Base-by-base conservation (phyloP, 2,797 vertebrate genomes). In the Phoeniculus purpureus region DNA sequence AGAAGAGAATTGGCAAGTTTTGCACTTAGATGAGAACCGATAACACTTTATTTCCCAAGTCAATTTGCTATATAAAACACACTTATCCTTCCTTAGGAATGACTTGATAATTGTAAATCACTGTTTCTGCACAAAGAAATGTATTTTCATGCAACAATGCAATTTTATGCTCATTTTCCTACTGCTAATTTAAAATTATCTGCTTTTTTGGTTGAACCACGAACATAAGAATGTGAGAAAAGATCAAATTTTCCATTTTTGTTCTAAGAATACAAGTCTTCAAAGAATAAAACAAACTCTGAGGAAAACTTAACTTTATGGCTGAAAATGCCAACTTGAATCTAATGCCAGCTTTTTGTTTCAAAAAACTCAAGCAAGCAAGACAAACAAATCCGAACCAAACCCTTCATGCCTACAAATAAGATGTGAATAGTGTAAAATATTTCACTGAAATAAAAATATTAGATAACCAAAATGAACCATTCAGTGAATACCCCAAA, bases 1-100 rank as follows among this genome's bases (percentile, higher is more conserved):
- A 94, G 64, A 93, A 94, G 93, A 96, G 96, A 98, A 98, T 94
- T 91, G 56, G 52, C 5, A 0, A 95, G 70, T 94, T 94, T 88
- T 90, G 83, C 64, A 90, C 87, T 94, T 61, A 85, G 91, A 95
- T 94, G 47, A 95, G 87, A 92, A 93, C 29, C 3, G 51, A 94
- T 92, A 93, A 25, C 77, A 73, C 19, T 43, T 70, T 96, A 93
- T 88, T 95, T 96, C 71, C 75, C 62, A 71, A 88, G 72, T 9
- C 87, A 96, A 87, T 96, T 95, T 94, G 58, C 90, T 89, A 82
- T 50, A 91, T 89, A 94, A 96, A 97, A 90, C 73, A 29, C 62
- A 83, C 93, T 95, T 90, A 94, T 93, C 48, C 65, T 91, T 93
- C 60, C 61, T 55, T 86, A 87, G 51, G 96, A 97, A 93, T 40